Base-by-base conservation (phyloP, 92 coral and sea anemone species). In the Porites cylindrica region DNA sequence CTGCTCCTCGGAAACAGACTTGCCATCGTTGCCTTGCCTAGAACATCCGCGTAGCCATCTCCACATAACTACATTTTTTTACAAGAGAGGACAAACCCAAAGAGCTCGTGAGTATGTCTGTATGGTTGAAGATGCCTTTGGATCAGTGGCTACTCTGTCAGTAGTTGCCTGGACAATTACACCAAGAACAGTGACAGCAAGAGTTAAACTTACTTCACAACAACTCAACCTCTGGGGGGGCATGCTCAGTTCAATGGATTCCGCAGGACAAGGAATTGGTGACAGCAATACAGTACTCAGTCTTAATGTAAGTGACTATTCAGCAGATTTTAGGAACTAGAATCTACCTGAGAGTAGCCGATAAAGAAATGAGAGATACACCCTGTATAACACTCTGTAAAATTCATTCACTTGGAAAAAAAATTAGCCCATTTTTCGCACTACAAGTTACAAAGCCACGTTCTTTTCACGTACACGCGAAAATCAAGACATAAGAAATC, bases 101-200 rank as follows among this genome's bases (percentile, higher is more conserved):
- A 60, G 20, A 53, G 73, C 86, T 21, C 10, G 58, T 20, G 74
- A 82, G 14, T 90, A 90, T 75, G 81, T 47, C 65, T 83, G 54
- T 13, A 75, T 38, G 54, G 86, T 85, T 18, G 83, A 64, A 72
- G 86, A 69, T 43, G 82, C 90, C 17, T 19, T 90, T 1, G 93
- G 93, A 1, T 70, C 88, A 9, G 76, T 85, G 43, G 75, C 79
- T 29, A 52, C 64, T 5, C 17, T 90, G 75, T 24, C 66, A 17
- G 51, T 90, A 13, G 75, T 90, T 26, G 93, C 89, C 6, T 90
- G 90, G 82, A 88, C 88, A 24, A 32, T 90, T 47, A 85, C 93
- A 43, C 75, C 76, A 1, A 79, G 85, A 82, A 80, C 90, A 32
- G 10, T 90, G 43, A 80, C 90, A 69, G 90, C 90, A 62, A 76